phyloP scores from a whole-genome alignment of 2,113 vertebrate species.

The Piaya cayana region DNA sequence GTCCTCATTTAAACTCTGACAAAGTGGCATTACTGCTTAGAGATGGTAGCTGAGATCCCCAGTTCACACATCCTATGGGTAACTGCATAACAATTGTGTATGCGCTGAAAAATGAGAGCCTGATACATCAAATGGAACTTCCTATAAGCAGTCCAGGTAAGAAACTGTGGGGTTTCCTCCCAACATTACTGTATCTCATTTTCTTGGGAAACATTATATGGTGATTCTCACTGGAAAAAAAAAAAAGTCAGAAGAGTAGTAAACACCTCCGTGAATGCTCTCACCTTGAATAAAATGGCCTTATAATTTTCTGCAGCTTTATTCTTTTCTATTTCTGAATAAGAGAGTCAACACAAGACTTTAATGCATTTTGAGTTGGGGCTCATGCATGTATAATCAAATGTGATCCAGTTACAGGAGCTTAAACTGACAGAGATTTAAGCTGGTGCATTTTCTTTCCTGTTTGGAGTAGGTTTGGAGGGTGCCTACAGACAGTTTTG shows the following conservation, averaged over 20 bases:
- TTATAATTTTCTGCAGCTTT: neutral
- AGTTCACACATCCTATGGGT: neutral
- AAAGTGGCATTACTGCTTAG: neutral
- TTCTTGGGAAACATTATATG: neutral
- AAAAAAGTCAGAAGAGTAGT: neutral
- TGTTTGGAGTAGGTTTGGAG: neutral
- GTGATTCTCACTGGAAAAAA: neutral
- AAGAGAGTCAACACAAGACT: neutral
- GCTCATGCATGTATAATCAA: neutral
- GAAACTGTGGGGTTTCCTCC: neutral
- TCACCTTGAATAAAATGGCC: neutral
- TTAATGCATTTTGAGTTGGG: neutral
- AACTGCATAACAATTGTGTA: neutral
- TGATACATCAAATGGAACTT: neutral
- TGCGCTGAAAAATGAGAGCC: neutral
- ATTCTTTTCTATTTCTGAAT: neutral
- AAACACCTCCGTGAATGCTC: neutral
- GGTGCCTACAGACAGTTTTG: neutral
- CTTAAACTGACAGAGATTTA: neutral
- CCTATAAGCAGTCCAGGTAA: neutral
- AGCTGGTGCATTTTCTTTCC: neutral
- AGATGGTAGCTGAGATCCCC: neutral
- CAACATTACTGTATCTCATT: neutral
- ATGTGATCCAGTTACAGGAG: neutral
- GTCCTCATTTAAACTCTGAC: neutral